A percentile compares a stretch with the other conserved stretches of the same genome.
Evolutionary conservation across 2,113 vertebrate species (phyloP).

Genomic region (Neodontobutis hainanensis): DNA sequence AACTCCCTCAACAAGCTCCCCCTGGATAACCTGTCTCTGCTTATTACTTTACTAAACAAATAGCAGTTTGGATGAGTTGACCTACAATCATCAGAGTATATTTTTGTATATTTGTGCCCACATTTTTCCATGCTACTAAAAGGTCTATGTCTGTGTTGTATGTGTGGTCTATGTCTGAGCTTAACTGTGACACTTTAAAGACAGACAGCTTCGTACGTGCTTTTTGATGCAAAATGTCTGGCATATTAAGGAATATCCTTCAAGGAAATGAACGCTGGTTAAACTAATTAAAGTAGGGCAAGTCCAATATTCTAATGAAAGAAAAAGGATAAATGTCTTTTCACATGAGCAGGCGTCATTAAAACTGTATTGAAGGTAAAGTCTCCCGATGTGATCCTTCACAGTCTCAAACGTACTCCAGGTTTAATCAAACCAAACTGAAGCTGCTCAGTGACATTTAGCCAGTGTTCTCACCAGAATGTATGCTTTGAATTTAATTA

Average conservation of each 20-base stretch:
- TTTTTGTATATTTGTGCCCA: too few relatives aligned
- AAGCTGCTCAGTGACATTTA: background rate
- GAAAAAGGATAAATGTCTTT: background rate
- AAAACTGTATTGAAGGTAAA: too few relatives aligned
- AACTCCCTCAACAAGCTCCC: too few relatives aligned
- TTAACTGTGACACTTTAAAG: background rate
- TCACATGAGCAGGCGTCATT: background rate
- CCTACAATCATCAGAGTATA: too few relatives aligned
- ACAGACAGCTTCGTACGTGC: background rate
- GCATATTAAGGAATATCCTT: background rate
- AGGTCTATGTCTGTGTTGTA: too few relatives aligned
- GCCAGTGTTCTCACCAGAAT: too few relatives aligned
- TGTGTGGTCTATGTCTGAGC: too few relatives aligned
- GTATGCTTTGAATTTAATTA: too few relatives aligned
- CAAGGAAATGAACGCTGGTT: slow-evolving; percentile 4
- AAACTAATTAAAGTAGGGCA: background rate
- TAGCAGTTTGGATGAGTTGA: too few relatives aligned
- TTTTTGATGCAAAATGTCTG: background rate
- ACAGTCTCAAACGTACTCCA: background rate
- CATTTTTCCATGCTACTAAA: too few relatives aligned
- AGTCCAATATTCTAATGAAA: background rate
- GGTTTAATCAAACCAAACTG: background rate
- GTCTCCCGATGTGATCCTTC: background rate
- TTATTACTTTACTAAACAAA: too few relatives aligned
- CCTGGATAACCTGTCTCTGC: too few relatives aligned